A percentile compares a stretch with the other conserved stretches of the same genome.
These are phyloP conservation scores for Trematomus bernacchii DNA, from an alignment of 2,797 vertebrate genomes.

Conservation along the genomic window DNA sequence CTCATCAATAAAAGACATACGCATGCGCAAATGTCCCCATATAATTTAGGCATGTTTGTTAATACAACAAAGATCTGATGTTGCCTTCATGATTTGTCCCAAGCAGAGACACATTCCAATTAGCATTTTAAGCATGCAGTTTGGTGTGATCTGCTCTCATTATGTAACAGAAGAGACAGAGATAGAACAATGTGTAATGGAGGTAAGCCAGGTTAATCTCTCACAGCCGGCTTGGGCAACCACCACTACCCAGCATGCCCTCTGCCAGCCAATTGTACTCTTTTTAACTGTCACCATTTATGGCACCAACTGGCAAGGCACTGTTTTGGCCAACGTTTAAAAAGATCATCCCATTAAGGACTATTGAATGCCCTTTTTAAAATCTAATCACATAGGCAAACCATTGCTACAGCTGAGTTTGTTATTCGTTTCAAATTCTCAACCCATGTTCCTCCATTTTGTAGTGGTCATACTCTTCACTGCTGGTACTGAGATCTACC, in stretches of 20 bases:
- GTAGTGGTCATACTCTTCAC: constrained; percentile 40
- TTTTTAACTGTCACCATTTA: constrained; percentile 37
- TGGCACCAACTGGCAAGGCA: constrained; percentile 31
- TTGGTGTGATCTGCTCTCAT: constrained; percentile 13
- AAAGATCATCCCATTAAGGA: constrained; percentile 41
- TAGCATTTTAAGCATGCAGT: background rate
- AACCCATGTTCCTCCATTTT: constrained; percentile 39
- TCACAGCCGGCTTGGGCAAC: constrained; percentile 44
- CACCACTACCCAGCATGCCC: constrained; percentile 27
- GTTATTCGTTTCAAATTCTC: constrained; percentile 47
- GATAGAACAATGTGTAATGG: constrained; percentile 12
- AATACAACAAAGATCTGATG: background rate
- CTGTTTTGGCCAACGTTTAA: constrained; percentile 40
- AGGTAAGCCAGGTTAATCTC: constrained; percentile 34
- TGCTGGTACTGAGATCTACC: constrained; percentile 39
- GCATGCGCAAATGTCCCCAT: no score
- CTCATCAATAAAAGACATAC: background rate
- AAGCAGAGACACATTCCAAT: constrained; percentile 11
- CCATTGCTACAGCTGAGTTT: constrained; percentile 42
- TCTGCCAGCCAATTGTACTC: constrained; percentile 45
- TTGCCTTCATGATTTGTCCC: background rate
- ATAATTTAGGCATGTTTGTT: no score
- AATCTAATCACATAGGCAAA: constrained; percentile 60
- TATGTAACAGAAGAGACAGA: background rate
- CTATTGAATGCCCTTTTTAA: constrained; percentile 48